Base-by-base conservation (phyloP, 1,140 invertebrate species). In the Frieseomelitta varia region DNA sequence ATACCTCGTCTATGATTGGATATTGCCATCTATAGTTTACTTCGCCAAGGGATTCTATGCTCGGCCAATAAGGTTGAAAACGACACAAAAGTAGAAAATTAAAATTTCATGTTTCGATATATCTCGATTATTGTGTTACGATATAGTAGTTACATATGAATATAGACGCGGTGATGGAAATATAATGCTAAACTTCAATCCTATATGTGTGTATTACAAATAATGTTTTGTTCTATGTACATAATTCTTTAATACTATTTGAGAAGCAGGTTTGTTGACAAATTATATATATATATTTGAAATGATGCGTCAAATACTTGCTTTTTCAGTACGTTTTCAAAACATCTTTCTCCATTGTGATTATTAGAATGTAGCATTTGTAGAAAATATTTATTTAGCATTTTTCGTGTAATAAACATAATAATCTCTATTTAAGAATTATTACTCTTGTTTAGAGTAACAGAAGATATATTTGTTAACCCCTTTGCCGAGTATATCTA, bases 211-310 rank as follows among this genome's bases (percentile, higher is more conserved):
- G 11, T 0, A 53, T 78, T 65, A 34, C 6, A 56, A 19, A 81
- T 8, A 11, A 53, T 14, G 21, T 79, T 75, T 47, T 67, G 67
- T 21, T 51, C 17, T 19, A 56, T 39, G 39, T 55, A 34, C n/a
- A 6, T 14, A 24, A 55, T 65, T 65, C n/a, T 67, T 47, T 24
- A 15, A 56, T 65, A 63, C 12, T 55, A 61, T 55, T 53, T 21
- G 19, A 27, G 19, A 21, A 63, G 21, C 73, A 76, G 73, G 80
- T 82, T 82, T 47, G 73, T 82, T 51, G 17, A 56, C 55, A 81
- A 12, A 8, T 21, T 21, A n/a, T 1, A 19, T 65, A 61, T 61
- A n/a, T 65, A 30, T 63, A 34, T 55, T 51, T 75, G 65, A 21
- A 75, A 74, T 75, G 21, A 56, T 63, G 73, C 30, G 30, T 55